Conservation (phyloP, 2,797 vertebrate species). For the Phylloscopus collybita region DNA sequence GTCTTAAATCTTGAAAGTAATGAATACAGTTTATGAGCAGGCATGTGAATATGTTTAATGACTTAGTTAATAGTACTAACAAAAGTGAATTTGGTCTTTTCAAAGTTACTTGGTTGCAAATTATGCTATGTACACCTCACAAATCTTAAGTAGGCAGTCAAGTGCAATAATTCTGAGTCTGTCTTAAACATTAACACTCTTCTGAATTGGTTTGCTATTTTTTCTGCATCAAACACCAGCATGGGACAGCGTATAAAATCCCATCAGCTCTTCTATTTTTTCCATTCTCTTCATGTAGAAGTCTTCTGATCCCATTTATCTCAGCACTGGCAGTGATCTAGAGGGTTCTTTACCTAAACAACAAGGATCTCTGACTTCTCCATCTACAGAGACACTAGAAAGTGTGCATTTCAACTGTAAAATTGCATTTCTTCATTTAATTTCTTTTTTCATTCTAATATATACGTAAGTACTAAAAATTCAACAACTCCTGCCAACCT, state of each 20-base stretch:
- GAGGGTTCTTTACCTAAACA: not conserved
- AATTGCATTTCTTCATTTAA: not conserved
- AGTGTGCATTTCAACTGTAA: not conserved
- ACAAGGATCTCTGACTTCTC: not conserved
- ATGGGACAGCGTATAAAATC: not conserved
- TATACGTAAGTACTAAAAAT: not conserved
- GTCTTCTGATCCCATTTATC: not conserved
- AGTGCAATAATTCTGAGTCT: not conserved
- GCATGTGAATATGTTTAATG: not conserved
- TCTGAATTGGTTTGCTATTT: not conserved
- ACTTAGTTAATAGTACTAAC: not conserved
- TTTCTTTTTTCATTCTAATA: not conserved
- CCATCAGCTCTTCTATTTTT: not conserved
- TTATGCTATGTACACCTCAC: not conserved
- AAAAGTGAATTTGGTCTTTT: not conserved
- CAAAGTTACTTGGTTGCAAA: conserved; percentile 24
- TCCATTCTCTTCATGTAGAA: not conserved
- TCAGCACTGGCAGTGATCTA: not conserved
- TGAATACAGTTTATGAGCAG: not conserved
- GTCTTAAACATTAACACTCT: not conserved
- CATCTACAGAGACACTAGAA: not conserved
- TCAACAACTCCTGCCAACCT: not conserved
- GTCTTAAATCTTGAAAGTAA: not conserved
- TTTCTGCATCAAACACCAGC: not conserved
- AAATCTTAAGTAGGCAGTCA: not conserved